phyloP scores from a whole-genome alignment of 2,888 invertebrate species.

The Ommatoiulus sabulosus region DNA sequence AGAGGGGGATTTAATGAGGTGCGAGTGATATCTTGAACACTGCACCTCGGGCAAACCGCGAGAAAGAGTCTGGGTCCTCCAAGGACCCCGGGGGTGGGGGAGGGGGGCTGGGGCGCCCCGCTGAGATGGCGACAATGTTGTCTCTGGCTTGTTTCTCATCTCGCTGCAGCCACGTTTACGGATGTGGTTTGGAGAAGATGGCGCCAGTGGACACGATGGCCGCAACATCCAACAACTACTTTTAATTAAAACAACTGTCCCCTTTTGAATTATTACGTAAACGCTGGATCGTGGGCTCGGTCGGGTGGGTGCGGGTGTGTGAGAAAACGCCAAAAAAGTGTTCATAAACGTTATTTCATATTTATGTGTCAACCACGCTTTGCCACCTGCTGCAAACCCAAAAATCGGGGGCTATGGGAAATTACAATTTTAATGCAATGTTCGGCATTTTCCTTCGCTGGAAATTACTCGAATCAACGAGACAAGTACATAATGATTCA shows the following conservation, averaged over 20 bases:
- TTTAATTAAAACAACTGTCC: constrained; percentile 30
- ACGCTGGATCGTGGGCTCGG: neutral
- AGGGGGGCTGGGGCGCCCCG: constrained; percentile 36
- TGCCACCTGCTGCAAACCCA: neutral
- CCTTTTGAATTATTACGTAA: constrained; percentile 10
- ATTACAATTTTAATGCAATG: no score
- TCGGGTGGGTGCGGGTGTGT: neutral
- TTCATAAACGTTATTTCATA: neutral
- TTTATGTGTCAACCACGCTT: neutral
- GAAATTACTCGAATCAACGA: no score
- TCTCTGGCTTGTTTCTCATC: constrained; percentile 34
- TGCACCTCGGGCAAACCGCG: constrained; percentile 23
- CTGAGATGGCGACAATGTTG: constrained; percentile 13
- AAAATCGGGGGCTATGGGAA: neutral
- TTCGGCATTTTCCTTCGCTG: no score
- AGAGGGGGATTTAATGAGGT: constrained; percentile 39
- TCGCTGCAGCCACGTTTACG: neutral
- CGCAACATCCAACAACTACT: neutral
- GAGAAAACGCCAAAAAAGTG: neutral
- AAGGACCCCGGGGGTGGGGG: neutral
- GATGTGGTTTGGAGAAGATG: constrained; percentile 18
- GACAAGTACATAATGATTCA: no score
- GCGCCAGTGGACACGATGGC: constrained; percentile 40
- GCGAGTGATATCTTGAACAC: constrained; percentile 43
- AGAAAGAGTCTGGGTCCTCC: constrained; percentile 15